Base-by-base conservation (phyloP, 2,797 vertebrate species). In the Crocidura indochinensis region DNA sequence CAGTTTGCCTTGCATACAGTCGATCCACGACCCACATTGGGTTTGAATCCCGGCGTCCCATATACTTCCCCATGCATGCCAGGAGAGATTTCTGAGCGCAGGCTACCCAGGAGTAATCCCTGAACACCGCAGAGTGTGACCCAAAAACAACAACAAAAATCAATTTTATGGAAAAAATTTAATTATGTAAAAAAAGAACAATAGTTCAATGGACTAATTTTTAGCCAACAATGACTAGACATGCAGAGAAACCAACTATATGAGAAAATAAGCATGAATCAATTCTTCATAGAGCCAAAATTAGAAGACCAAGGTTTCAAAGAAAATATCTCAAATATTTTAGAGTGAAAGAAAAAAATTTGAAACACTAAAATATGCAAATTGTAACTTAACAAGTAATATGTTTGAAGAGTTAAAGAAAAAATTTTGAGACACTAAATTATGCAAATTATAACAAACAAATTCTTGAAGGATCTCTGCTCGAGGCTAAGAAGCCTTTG, bases 71-170 rank as follows among this genome's bases (percentile, higher is more conserved):
- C 38, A 38, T 38, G 38, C 38, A 2, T 38, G 38, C 38, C 38
- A 38, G 38, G 38, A 38, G 38, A 2, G 38, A 38, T 38, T 38
- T 38, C 38, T 38, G 5, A 38, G 38, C 38, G 38, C 38, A 38
- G 38, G 38, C 38, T n/a, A n/a, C n/a, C n/a, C 38, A 38, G 5
- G 38, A n/a, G 38, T 38, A 38, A 38, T 38, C 38, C 38, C 38
- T 38, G 38, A 38, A 38, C 5, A 38, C 38, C 38, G 5, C 38
- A 38, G 38, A 5, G 38, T 38, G 38, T 38, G 38, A 38, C 38
- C 38, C 38, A 90, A 84, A 84, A 89, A 44, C 64, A 44, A 38
- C 10, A 75, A 46, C 26, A 78, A 78, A 53, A 46, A 24, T 71
- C 65, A 84, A 79, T 79, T n/a, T 38, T 53, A 1, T 44, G 67